Evolutionary conservation across 2,888 invertebrate species (phyloP).

Genomic region (Lepas anatifera): DNA sequence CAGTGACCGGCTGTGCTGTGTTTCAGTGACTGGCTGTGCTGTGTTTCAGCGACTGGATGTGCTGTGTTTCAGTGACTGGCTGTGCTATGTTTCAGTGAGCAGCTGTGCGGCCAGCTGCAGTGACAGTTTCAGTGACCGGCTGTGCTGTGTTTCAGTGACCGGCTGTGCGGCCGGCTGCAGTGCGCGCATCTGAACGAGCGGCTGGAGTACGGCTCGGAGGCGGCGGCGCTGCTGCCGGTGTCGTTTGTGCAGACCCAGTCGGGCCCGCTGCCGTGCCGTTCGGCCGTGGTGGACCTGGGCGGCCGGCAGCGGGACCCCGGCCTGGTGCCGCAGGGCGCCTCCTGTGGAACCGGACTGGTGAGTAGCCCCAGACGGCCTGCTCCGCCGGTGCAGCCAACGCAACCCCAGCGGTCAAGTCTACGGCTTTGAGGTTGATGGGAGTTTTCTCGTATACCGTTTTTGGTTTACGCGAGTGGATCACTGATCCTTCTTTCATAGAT

Average conservation of each 20-base stretch:
- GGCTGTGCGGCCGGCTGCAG: conserved; percentile 85
- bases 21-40: background rate
- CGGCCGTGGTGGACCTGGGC: conserved; percentile 84
- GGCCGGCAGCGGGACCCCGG: conserved; percentile 86
- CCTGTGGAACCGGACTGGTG: conserved; percentile 71
- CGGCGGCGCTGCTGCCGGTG: conserved; percentile 66
- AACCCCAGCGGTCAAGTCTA: no score
- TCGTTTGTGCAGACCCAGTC: conserved; percentile 53
- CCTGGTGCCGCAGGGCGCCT: conserved; percentile 85
- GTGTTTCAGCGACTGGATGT: background rate
- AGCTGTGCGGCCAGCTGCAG: conserved; percentile 64
- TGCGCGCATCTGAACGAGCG: conserved; percentile 88
- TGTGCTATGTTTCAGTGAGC: no score
- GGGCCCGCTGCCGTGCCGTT: conserved; percentile 73
- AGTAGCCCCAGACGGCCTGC: no score
- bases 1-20: background rate
- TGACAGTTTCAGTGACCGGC: conserved; percentile 34
- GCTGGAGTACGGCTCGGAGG: conserved; percentile 88
- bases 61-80: no score
- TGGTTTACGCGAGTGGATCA: no score
- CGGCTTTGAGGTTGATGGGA: no score
- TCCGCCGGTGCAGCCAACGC: no score
- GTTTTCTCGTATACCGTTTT: no score
- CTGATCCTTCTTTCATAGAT: no score
- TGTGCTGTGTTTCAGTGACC: conserved; percentile 40